Conservation (phyloP, 2,888 invertebrate genomes). For the Drosophila mayaguana region DNA sequence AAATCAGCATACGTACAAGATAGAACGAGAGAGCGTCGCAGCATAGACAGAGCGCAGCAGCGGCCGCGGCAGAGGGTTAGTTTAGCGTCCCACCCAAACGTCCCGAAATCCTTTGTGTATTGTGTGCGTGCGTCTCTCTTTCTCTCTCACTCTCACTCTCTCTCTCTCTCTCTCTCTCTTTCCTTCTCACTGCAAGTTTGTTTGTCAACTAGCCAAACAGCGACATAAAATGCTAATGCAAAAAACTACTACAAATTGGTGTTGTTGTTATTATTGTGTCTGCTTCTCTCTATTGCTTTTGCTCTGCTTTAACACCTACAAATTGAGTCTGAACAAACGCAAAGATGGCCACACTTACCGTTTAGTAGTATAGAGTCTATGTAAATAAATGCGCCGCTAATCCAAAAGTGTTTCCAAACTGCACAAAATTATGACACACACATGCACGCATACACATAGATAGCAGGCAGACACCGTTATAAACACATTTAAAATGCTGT, state of each 20-base stretch:
- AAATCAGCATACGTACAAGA: slow-evolving; percentile 26
- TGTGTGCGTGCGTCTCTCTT: slow-evolving; percentile 32
- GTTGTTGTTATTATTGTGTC: slow-evolving; percentile 34
- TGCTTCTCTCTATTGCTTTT: neutral
- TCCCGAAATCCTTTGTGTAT: slow-evolving; percentile 75
- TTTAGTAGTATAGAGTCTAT: slow-evolving; percentile 37
- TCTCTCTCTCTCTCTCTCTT: slow-evolving; percentile 10
- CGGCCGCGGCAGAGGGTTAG: slow-evolving; percentile 55
- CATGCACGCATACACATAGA: slow-evolving; percentile 13
- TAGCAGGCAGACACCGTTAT: slow-evolving; percentile 36
- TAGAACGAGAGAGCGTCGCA: slow-evolving; percentile 24
- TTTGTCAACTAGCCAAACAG: slow-evolving; percentile 72
- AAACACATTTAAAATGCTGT: slow-evolving; percentile 37
- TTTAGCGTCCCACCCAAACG: slow-evolving; percentile 70
- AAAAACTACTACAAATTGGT: slow-evolving; percentile 73
- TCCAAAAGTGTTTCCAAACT: slow-evolving; percentile 55
- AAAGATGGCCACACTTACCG: slow-evolving; percentile 68
- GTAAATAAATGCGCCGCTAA: slow-evolving; percentile 65
- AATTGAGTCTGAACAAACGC: slow-evolving; percentile 40
- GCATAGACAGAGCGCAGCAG: slow-evolving; percentile 44
- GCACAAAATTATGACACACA: slow-evolving; percentile 51
- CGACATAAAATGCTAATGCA: slow-evolving; percentile 76
- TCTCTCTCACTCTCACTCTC: slow-evolving; percentile 19
- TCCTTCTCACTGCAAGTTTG: slow-evolving; percentile 45
- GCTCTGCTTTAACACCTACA: slow-evolving; percentile 45